phyloP scores from a whole-genome alignment of 2,797 vertebrate species.

The Dipus sagitta region DNA sequence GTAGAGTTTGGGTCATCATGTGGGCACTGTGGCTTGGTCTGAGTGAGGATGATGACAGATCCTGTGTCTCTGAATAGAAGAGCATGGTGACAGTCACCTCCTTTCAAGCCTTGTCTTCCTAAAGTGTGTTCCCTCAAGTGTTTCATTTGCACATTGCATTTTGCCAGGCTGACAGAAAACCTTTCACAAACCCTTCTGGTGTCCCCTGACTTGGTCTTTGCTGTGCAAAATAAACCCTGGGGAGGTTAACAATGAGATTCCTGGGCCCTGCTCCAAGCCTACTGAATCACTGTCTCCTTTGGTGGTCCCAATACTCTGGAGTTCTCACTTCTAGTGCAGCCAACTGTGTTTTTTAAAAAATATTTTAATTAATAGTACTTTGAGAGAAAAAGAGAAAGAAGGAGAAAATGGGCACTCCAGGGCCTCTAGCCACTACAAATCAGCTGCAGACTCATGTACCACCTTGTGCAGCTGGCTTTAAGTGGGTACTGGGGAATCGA shows the following conservation, averaged over 20 bases:
- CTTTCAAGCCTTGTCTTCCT: not conserved
- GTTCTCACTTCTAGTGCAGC: not conserved
- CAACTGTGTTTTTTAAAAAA: not conserved
- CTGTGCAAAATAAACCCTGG: not conserved
- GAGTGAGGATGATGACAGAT: not conserved
- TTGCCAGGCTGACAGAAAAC: not conserved
- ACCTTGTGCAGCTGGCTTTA: too few relatives aligned
- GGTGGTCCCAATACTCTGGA: not conserved
- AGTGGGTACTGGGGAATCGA: too few relatives aligned
- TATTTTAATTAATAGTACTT: too few relatives aligned
- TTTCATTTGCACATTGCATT: accelerated
- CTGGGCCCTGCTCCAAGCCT: not conserved
- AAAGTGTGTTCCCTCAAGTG: not conserved
- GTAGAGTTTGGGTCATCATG: not conserved
- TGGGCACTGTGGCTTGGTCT: not conserved
- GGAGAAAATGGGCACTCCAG: too few relatives aligned
- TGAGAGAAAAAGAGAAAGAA: too few relatives aligned
- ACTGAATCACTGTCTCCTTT: not conserved
- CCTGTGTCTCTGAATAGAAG: not conserved
- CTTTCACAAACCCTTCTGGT: not conserved
- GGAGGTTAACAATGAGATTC: not conserved
- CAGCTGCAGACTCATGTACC: too few relatives aligned
- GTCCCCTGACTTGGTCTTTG: not conserved
- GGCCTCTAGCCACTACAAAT: too few relatives aligned
- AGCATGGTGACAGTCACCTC: not conserved